Conservation (phyloP, 2,888 invertebrate genomes). For the Cecidostiba fungosa region DNA sequence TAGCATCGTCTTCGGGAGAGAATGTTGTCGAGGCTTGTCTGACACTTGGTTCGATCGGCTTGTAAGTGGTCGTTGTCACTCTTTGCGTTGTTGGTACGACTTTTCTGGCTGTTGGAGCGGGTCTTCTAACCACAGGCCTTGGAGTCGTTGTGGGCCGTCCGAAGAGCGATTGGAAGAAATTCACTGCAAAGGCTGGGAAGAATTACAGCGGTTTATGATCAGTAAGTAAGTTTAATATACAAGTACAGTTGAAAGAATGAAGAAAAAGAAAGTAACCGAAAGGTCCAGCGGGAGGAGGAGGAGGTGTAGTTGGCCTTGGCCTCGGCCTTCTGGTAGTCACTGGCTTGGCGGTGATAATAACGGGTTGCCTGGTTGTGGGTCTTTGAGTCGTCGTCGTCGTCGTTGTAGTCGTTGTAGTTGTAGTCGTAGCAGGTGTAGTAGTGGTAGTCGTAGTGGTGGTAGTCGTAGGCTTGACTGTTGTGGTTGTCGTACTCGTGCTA, state of each 20-base stretch:
- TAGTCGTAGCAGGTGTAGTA: constrained; percentile 50
- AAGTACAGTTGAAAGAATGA: not conserved
- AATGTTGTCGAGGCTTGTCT: constrained; percentile 68
- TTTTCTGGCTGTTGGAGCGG: constrained; percentile 49
- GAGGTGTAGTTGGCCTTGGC: constrained; percentile 75
- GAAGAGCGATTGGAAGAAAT: constrained; percentile 74
- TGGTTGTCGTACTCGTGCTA: constrained; percentile 54
- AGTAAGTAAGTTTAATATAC: not conserved
- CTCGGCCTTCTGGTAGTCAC: constrained; percentile 71
- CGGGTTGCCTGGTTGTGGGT: constrained; percentile 62
- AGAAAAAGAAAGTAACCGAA: constrained; percentile 37
- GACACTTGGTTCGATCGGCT: not conserved
- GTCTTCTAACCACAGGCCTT: constrained; percentile 49
- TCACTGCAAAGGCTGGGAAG: constrained; percentile 67
- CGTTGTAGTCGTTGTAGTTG: constrained; percentile 62
- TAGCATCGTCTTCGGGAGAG: constrained; percentile 76
- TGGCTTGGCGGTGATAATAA: constrained; percentile 68
- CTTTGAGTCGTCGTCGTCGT: constrained; percentile 63
- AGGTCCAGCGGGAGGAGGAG: constrained; percentile 73
- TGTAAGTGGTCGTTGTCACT: constrained; percentile 31
- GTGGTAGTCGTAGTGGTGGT: constrained; percentile 63
- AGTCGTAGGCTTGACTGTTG: constrained; percentile 51
- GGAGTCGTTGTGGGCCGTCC: constrained; percentile 68
- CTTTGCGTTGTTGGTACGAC: constrained; percentile 30
- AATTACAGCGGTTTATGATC: not conserved